Base-by-base conservation (phyloP, 2,113 vertebrate species). In the Pontoporia blainvillei region DNA sequence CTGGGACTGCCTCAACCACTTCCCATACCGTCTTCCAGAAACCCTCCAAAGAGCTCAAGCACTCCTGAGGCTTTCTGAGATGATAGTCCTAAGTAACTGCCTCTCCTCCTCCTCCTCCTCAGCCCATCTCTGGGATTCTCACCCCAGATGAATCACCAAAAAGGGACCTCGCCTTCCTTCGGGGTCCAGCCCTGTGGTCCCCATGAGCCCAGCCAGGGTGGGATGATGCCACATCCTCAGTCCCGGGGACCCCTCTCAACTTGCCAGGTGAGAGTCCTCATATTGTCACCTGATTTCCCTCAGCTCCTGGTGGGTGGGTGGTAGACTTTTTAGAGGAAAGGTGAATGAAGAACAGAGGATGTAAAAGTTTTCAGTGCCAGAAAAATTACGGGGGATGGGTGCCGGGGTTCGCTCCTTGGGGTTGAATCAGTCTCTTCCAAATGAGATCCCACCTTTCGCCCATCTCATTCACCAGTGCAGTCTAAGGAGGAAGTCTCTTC, bases 41-140 rank as follows among this genome's bases (percentile, higher is more conserved):
- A 41, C 67, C 46, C 91, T 79, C 64, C 67, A 57, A 61, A 92
- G 34, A 91, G 82, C 54, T 86, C 31, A 46, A 71, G 66, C 39
- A 75, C 27, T 75, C 52, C 62, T 49, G 46, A 81, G 34, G 41
- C 14, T 31, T 39, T 36, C 34, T 79, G 71, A 71, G 75, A 87
- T 11, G 82, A 59, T 3, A 23, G 8, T 39, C 71, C 57, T 29
- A 11, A 93, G 44, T 96, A 96, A 97, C 46, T 78, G 62, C 75
- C 59, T 93, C 69, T 66, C 97, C 90, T 95, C 49, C 66, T 46
- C 75, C 72, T 54, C 91, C 49, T 91, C 93, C 85, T 27, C 98
- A 99, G 99, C 93, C 99, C 99, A 0, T 99, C 99, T 0, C 93
- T 99, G 97, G 99, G 99, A 71, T 99, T 99, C 97, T 99, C 99